These are phyloP conservation scores for Drosophila paranaensis DNA, from an alignment of 2,888 invertebrate species.

Conservation along the genomic window DNA sequence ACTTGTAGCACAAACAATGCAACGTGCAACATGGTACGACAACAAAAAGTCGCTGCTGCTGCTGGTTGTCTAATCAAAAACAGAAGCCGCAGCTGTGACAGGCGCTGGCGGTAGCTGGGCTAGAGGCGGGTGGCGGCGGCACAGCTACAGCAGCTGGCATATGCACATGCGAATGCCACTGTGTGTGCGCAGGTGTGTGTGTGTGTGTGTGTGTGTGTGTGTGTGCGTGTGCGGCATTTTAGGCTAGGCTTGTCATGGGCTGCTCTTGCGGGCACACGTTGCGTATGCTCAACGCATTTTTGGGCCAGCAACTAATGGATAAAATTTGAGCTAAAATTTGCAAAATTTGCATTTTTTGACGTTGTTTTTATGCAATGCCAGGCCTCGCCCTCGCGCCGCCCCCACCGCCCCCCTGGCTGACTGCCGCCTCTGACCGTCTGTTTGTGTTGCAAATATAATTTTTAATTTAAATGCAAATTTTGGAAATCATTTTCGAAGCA, in stretches of 20 bases:
- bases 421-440: constrained; percentile 37
- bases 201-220: neutral
- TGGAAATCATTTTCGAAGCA: constrained; percentile 81
- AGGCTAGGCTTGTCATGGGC: constrained; percentile 6
- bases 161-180: constrained; percentile 27
- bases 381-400: neutral
- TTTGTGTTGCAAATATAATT: constrained; percentile 81
- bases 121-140: neutral
- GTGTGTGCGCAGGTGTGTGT: constrained; percentile 9
- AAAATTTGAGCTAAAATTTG: constrained; percentile 74
- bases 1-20: neutral
- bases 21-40: constrained; percentile 18
- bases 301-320: constrained; percentile 70
- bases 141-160: constrained; percentile 36
- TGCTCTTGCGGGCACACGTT: constrained; percentile 56
- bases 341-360: constrained; percentile 77
- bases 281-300: constrained; percentile 75
- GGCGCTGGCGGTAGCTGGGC: constrained; percentile 11
- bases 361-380: constrained; percentile 43
- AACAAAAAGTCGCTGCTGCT: constrained; percentile 9
- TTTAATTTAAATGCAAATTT: constrained; percentile 79
- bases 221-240: neutral
- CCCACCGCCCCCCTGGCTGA: neutral
- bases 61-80: constrained; percentile 71
- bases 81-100: constrained; percentile 77